Percentiles rank a stretch among this genome's conserved stretches.
These are phyloP conservation scores for Spheniscus mendiculus DNA, from an alignment of 2,113 vertebrate genomes.

Conservation along the genomic window DNA sequence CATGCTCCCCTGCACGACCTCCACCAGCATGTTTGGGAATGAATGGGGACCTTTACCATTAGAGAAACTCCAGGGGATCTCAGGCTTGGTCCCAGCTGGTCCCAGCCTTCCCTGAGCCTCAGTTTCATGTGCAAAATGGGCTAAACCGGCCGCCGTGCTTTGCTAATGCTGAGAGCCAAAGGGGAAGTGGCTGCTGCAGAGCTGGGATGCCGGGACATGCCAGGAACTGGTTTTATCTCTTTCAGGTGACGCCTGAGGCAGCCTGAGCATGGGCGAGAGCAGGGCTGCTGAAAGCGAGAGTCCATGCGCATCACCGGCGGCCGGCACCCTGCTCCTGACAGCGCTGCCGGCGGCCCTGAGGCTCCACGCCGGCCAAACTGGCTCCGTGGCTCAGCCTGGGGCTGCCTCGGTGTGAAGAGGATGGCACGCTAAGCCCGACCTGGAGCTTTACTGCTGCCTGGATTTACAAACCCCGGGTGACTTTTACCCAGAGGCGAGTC, in stretches of 20 bases:
- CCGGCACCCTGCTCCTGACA: accelerated
- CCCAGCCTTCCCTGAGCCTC: not conserved
- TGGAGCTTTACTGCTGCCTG: accelerated
- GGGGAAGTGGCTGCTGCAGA: not conserved
- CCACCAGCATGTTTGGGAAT: not conserved
- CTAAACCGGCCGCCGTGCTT: accelerated
- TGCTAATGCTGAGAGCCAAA: accelerated
- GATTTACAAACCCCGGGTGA: not conserved
- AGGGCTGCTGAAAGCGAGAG: not conserved
- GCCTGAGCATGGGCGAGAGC: accelerated
- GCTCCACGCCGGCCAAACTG: not conserved
- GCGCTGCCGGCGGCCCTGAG: accelerated
- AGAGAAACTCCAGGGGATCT: not conserved
- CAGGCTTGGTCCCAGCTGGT: not conserved
- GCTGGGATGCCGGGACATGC: not conserved
- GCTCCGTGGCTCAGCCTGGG: not conserved
- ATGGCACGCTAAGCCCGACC: accelerated
- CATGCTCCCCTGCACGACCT: not conserved
- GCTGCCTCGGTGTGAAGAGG: not conserved
- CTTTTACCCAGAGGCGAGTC: not conserved
- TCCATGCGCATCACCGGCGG: accelerated
- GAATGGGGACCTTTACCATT: not conserved
- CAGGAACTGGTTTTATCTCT: not conserved
- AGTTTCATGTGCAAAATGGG: not conserved
- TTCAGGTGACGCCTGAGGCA: not conserved